phyloP scores from a whole-genome alignment of 2,113 vertebrate genomes.

The Tetraodon nigroviridis region DNA sequence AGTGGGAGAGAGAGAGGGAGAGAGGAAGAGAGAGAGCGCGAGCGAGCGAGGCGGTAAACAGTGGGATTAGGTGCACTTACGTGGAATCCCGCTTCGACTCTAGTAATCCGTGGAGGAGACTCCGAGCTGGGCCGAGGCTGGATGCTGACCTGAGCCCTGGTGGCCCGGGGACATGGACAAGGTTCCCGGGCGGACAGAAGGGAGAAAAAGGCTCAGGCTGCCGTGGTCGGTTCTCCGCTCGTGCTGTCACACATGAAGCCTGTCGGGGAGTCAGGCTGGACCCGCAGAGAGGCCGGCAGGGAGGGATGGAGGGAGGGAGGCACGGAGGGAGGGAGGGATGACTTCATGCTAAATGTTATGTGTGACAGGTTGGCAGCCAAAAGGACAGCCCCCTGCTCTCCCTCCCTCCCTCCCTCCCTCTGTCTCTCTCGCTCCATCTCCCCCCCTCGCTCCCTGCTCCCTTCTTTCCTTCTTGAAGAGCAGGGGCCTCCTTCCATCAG shows the following conservation, averaged over 20 bases:
- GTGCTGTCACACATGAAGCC: constrained; percentile 69
- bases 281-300: constrained; percentile 36
- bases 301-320: constrained; percentile 26
- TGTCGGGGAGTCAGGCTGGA: constrained; percentile 58
- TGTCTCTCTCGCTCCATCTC: constrained; percentile 3
- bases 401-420: constrained; percentile 9
- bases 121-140: constrained; percentile 50
- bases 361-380: constrained; percentile 67
- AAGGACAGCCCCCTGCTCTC: constrained; percentile 61
- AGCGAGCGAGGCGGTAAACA: background rate
- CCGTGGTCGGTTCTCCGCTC: constrained; percentile 30
- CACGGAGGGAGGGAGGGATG: constrained; percentile 12
- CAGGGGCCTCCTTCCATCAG: background rate
- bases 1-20: background rate
- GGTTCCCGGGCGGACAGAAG: constrained; percentile 52
- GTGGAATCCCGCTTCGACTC: constrained; percentile 65
- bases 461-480: background rate
- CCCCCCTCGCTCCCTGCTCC: background rate
- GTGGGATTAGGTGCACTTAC: constrained; percentile 68
- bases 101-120: constrained; percentile 75
- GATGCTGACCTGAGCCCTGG: constrained; percentile 59
- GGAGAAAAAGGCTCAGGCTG: constrained; percentile 39
- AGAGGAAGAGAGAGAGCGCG: background rate
- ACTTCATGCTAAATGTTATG: constrained; percentile 74
- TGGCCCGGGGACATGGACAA: constrained; percentile 74